phyloP scores from a whole-genome alignment of 2,888 invertebrate genomes.

The Ormyrus nitidulus region DNA sequence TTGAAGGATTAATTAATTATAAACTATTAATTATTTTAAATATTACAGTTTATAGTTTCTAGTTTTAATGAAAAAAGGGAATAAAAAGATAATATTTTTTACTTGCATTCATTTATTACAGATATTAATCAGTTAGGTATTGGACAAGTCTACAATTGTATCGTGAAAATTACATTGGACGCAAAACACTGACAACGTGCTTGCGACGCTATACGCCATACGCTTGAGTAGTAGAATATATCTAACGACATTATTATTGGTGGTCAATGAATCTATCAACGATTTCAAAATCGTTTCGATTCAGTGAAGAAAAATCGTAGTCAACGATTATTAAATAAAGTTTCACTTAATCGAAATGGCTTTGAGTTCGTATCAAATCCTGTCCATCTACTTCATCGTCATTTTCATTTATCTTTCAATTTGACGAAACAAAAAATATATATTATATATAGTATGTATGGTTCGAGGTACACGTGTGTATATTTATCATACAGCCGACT shows the following conservation, averaged over 20 bases:
- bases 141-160: slow-evolving; percentile 65
- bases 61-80: background rate
- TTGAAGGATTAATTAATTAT: background rate
- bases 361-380: slow-evolving; percentile 28
- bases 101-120: slow-evolving; percentile 68
- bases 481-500: slow-evolving; percentile 46
- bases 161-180: slow-evolving; percentile 67
- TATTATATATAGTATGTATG: slow-evolving; percentile 32
- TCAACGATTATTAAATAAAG: background rate
- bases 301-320: background rate
- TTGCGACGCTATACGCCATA: slow-evolving; percentile 24
- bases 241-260: slow-evolving; percentile 48
- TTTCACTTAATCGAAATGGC: slow-evolving; percentile 28
- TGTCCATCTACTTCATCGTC: slow-evolving; percentile 23
- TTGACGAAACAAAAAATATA: slow-evolving; percentile 38
- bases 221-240: slow-evolving; percentile 50
- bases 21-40: too few species aligned
- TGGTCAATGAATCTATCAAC: slow-evolving; percentile 33
- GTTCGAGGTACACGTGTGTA: slow-evolving; percentile 47
- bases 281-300: slow-evolving; percentile 26
- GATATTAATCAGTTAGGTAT: slow-evolving; percentile 68
- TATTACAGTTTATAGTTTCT: too few species aligned
- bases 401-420: slow-evolving; percentile 22
- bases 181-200: slow-evolving; percentile 60
- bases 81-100: slow-evolving; percentile 31